Percentiles rank a stretch among this genome's conserved stretches.
Conservation (phyloP, 2,113 vertebrate species). For the Azemiops feae region DNA sequence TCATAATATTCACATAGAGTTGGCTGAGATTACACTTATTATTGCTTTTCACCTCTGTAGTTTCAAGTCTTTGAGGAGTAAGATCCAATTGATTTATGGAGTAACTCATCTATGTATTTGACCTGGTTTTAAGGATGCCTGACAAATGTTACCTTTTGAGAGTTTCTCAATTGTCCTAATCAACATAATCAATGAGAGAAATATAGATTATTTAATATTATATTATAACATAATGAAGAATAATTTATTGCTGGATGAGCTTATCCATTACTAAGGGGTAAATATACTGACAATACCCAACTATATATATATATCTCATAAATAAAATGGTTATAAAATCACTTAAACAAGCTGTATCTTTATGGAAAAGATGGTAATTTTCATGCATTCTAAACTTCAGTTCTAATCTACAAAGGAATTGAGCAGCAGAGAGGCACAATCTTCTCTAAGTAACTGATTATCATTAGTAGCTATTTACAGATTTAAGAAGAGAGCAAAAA, state of each 20-base stretch:
- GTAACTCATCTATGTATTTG: not conserved
- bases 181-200: not conserved
- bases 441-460: not conserved
- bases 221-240: not conserved
- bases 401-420: constrained; percentile 1
- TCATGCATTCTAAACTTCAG: not conserved
- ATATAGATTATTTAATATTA: no score
- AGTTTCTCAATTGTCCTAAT: not conserved
- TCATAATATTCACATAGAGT: not conserved
- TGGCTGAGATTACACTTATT: not conserved
- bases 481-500: not conserved
- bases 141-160: not conserved
- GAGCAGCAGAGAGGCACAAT: not conserved
- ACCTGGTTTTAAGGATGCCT: not conserved
- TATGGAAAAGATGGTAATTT: not conserved
- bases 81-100: not conserved
- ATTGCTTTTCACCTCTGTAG: not conserved
- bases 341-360: not conserved
- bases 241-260: not conserved
- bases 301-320: not conserved
- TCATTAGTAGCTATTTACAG: not conserved
- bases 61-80: not conserved
- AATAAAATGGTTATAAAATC: not conserved
- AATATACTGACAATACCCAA: not conserved
- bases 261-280: not conserved